Conservation (phyloP, 2,888 invertebrate genomes). For the Tyria jacobaeae region DNA sequence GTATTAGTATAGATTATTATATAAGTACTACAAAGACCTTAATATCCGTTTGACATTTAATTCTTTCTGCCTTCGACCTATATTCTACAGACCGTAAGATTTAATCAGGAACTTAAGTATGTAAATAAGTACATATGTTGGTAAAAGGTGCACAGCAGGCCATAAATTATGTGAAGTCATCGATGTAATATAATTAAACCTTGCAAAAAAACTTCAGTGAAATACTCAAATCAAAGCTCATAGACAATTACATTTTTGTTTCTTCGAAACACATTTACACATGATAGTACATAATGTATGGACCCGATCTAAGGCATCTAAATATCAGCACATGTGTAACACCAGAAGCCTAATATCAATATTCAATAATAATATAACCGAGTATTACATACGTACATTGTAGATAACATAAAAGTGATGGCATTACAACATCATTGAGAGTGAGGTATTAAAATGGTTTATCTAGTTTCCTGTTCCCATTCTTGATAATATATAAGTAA, state of each 20-base stretch:
- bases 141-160: neutral
- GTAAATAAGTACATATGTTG: neutral
- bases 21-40: too few relatives aligned
- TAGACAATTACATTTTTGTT: constrained; percentile 54
- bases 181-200: too few relatives aligned
- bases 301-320: constrained; percentile 40
- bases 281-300: constrained; percentile 29
- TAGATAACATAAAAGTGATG: constrained; percentile 41
- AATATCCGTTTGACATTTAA: too few relatives aligned
- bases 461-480: constrained; percentile 9
- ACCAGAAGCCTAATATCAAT: constrained; percentile 52
- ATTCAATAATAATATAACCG: constrained; percentile 53
- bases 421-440: constrained; percentile 44
- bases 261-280: constrained; percentile 9
- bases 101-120: too few relatives aligned
- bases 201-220: neutral
- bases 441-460: constrained; percentile 34
- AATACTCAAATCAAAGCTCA: neutral
- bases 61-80: too few relatives aligned
- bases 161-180: neutral
- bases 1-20: too few relatives aligned
- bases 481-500: too few relatives aligned
- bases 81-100: too few relatives aligned
- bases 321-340: constrained; percentile 43
- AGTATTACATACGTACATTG: constrained; percentile 49